Percentiles rank a stretch among this genome's conserved stretches.
Evolutionary conservation across 1,140 invertebrate species (phyloP).

Genomic region (Eupristina koningsbergeri): DNA sequence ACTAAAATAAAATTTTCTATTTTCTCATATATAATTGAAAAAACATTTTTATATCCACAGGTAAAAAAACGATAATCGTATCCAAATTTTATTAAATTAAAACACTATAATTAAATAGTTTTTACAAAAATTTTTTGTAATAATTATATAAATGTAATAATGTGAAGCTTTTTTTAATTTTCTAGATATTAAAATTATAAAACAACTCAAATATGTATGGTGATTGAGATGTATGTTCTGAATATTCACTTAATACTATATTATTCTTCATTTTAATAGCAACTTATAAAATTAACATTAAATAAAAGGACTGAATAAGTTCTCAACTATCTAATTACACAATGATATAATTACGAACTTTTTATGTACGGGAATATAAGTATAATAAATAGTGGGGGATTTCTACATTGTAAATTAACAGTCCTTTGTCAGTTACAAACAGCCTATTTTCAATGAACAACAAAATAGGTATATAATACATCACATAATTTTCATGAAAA

Average conservation of each 20-base stretch:
- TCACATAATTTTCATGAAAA: neutral
- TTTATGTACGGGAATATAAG: constrained; percentile 25
- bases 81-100: too few species aligned
- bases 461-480: constrained; percentile 10
- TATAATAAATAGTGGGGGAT: neutral
- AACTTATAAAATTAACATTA: constrained; percentile 8
- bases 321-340: neutral
- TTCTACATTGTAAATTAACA: neutral
- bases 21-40: too few species aligned
- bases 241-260: neutral
- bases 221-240: too few species aligned
- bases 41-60: too few species aligned
- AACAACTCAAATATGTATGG: neutral
- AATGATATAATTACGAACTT: neutral
- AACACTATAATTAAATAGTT: too few species aligned
- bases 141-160: neutral
- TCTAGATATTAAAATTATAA: neutral
- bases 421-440: neutral
- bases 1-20: too few species aligned
- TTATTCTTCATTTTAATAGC: neutral
- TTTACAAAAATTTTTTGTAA: constrained; percentile 12
- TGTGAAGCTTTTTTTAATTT: neutral
- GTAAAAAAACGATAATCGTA: too few species aligned
- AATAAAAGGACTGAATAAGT: constrained; percentile 7
- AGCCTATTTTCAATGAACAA: neutral